phyloP scores from a whole-genome alignment of 2,888 invertebrate species.

The Melipona bicolor region DNA sequence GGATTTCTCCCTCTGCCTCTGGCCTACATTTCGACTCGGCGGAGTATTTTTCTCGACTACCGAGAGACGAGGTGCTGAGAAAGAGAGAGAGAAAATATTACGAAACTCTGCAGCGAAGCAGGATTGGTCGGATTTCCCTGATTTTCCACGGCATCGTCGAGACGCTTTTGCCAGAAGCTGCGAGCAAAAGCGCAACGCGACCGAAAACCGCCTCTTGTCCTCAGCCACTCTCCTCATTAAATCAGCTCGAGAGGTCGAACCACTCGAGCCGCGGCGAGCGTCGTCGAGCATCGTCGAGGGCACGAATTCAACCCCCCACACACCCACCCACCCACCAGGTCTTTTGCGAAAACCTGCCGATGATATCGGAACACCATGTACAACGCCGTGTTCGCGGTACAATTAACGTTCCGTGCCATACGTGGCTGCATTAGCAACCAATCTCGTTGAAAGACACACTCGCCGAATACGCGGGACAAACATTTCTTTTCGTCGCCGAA shows the following conservation, averaged over 20 bases:
- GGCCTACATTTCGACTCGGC: background rate
- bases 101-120: background rate
- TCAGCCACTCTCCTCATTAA: constrained; percentile 41
- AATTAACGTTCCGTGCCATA: too few species aligned
- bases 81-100: background rate
- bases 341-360: constrained; percentile 7
- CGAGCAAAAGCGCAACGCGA: constrained; percentile 34
- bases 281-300: constrained; percentile 14
- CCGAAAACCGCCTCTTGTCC: constrained; percentile 34
- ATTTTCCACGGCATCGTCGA: constrained; percentile 12
- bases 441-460: background rate
- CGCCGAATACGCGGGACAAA: too few species aligned
- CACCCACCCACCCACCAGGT: background rate
- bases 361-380: background rate
- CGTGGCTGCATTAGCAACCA: background rate
- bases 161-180: background rate
- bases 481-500: too few species aligned
- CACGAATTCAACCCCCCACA: constrained; percentile 28
- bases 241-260: constrained; percentile 50
- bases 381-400: too few species aligned
- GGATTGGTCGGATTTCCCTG: constrained; percentile 10
- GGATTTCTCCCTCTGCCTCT: background rate
- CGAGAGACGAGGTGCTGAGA: too few species aligned
- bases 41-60: background rate
- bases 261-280: constrained; percentile 7